A percentile compares a stretch with the other conserved stretches of the same genome.
Conservation (phyloP, 2,888 invertebrate species). For the Ectemnius lituratus region DNA sequence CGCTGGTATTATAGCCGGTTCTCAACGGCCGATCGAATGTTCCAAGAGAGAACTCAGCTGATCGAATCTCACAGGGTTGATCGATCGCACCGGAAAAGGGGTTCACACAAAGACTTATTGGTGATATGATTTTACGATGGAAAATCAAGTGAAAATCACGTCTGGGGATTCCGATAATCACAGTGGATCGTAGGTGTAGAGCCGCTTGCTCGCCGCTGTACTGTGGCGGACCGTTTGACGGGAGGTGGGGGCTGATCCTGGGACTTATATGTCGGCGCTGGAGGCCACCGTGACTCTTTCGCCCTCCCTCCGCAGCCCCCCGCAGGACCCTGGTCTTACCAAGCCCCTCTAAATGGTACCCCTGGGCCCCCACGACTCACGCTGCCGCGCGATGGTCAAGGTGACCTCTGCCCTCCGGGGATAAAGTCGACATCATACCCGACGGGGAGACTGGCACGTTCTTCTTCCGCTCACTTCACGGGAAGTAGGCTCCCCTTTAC, state of each 20-base stretch:
- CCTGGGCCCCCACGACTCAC: conserved; percentile 9
- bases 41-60: too few species aligned
- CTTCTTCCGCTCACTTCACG: conserved; percentile 7
- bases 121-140: too few species aligned
- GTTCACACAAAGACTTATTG: too few species aligned
- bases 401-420: conserved; percentile 59
- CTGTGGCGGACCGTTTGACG: conserved; percentile 69
- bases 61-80: too few species aligned
- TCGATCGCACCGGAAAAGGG: too few species aligned
- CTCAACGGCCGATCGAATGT: too few species aligned
- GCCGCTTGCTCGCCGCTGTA: conserved; percentile 60
- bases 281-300: conserved; percentile 65
- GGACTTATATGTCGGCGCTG: conserved; percentile 72
- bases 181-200: conserved; percentile 47
- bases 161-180: not conserved
- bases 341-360: not conserved
- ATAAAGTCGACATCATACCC: conserved; percentile 7
- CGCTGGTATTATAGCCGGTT: too few species aligned
- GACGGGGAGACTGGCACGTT: conserved; percentile 15
- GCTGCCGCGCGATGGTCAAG: conserved; percentile 66
- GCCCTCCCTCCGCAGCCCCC: conserved; percentile 5
- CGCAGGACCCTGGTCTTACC: not conserved
- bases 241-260: conserved; percentile 69
- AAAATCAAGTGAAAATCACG: too few species aligned
- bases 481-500: not conserved